A percentile compares a stretch with the other conserved stretches of the same genome.
Conservation (phyloP, 2,888 invertebrate genomes). For the Unio pictorum region DNA sequence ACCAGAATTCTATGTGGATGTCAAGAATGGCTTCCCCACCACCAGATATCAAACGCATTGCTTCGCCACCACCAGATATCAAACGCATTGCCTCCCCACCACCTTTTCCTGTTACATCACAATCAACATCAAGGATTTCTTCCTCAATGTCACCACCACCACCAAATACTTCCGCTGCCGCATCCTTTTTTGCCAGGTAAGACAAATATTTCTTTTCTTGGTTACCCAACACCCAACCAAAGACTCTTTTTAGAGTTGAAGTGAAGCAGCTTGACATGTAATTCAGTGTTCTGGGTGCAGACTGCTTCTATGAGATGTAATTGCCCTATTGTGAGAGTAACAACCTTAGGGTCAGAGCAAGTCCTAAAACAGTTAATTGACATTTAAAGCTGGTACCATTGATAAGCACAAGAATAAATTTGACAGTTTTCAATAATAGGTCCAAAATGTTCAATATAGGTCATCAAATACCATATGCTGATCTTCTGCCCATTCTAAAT, state of each 20-base stretch:
- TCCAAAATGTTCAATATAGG: no score
- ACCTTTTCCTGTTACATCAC: constrained; percentile 8
- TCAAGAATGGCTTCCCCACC: constrained; percentile 30
- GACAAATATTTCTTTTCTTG: neutral
- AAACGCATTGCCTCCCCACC: no score
- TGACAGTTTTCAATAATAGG: no score
- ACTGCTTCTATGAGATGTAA: neutral
- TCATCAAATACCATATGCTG: no score
- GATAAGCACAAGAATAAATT: no score
- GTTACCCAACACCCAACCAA: neutral
- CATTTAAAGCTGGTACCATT: no score
- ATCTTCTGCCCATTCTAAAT: no score
- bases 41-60: constrained; percentile 3
- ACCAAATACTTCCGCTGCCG: constrained; percentile 53
- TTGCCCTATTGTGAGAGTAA: no score
- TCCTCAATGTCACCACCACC: constrained; percentile 42
- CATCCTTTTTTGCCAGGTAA: constrained; percentile 60
- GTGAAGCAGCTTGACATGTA: neutral
- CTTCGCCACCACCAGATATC: constrained; percentile 26
- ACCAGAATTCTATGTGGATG: constrained; percentile 13
- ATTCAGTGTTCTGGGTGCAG: neutral
- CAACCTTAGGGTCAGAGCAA: no score
- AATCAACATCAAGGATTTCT: constrained; percentile 27
- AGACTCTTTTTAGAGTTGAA: neutral
- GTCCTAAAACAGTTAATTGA: no score